A percentile compares a stretch with the other conserved stretches of the same genome.
Evolutionary conservation across 2,888 invertebrate species (phyloP).

Genomic region (Acanthoscelides obtectus): DNA sequence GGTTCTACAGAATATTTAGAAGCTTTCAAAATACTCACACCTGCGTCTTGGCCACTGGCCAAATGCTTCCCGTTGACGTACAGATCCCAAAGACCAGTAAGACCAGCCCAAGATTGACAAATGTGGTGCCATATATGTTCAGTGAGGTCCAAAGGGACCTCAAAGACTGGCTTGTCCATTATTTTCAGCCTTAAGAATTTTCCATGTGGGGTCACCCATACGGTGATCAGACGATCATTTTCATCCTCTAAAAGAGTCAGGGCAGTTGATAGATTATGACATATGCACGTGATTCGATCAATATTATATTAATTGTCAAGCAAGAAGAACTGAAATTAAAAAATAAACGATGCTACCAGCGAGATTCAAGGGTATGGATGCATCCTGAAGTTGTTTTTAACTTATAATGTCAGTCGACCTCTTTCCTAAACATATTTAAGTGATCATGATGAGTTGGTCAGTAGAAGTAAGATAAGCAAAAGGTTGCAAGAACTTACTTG

Average conservation of each 20-base stretch:
- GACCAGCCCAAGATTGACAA: constrained; percentile 62
- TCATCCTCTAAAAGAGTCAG: constrained; percentile 58
- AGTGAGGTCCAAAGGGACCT: constrained; percentile 44
- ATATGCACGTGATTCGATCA: no score
- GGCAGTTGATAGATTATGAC: no score
- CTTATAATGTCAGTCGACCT: no score
- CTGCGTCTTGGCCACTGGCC: constrained; percentile 41
- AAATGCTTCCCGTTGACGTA: constrained; percentile 56
- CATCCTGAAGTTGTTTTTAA: no score
- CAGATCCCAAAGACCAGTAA: constrained; percentile 57
- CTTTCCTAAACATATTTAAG: no score
- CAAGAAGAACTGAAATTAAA: no score
- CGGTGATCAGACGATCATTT: constrained; percentile 50
- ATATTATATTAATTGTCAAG: no score
- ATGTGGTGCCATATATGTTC: constrained; percentile 60
- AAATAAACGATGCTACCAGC: no score
- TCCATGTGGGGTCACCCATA: constrained; percentile 60
- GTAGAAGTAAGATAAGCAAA: no score
- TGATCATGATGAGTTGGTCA: no score
- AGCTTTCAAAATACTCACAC: constrained; percentile 34
- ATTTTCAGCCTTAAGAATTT: constrained; percentile 55
- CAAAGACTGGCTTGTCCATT: constrained; percentile 50
- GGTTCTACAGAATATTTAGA: no score
- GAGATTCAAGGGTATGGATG: no score
- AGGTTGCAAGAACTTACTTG: constrained; percentile 53